These are phyloP conservation scores for Formica selysi DNA, from an alignment of 1,140 invertebrate species.

Conservation along the genomic window DNA sequence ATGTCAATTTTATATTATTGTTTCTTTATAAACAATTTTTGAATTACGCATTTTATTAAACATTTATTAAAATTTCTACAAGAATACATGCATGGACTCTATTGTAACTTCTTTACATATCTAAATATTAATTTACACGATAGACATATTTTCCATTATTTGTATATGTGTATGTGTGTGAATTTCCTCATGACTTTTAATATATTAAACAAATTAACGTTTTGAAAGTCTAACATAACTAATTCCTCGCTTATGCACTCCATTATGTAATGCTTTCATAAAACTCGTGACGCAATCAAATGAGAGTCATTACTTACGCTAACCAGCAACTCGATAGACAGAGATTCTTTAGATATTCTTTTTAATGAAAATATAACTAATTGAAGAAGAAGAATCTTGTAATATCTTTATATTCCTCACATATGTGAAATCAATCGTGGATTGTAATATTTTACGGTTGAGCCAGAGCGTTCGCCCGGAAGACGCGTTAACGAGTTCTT, in stretches of 20 bases:
- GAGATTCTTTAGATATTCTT: not conserved
- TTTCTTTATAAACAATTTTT: no score
- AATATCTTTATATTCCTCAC: not conserved
- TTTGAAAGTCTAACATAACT: constrained; percentile 11
- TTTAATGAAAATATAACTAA: not conserved
- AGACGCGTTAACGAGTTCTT: constrained; percentile 31
- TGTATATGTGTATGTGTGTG: not conserved
- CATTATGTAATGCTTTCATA: constrained; percentile 12
- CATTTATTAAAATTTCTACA: no score
- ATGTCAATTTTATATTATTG: no score
- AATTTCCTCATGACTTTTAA: not conserved
- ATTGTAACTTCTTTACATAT: not conserved
- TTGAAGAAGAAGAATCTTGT: not conserved
- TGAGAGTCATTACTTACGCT: constrained; percentile 17
- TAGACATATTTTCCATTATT: no score
- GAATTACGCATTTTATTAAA: no score
- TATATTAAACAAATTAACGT: constrained; percentile 9
- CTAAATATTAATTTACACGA: not conserved
- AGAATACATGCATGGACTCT: no score
- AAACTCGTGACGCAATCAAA: constrained; percentile 27
- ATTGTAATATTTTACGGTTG: constrained; percentile 27
- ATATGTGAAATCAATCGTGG: constrained; percentile 33
- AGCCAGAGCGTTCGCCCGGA: not conserved
- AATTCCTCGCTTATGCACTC: not conserved
- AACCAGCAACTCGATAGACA: not conserved